A percentile compares a stretch with the other conserved stretches of the same genome.
phyloP scores from a whole-genome alignment of 1,140 invertebrate species.

The Trinorchestia longiramus region DNA sequence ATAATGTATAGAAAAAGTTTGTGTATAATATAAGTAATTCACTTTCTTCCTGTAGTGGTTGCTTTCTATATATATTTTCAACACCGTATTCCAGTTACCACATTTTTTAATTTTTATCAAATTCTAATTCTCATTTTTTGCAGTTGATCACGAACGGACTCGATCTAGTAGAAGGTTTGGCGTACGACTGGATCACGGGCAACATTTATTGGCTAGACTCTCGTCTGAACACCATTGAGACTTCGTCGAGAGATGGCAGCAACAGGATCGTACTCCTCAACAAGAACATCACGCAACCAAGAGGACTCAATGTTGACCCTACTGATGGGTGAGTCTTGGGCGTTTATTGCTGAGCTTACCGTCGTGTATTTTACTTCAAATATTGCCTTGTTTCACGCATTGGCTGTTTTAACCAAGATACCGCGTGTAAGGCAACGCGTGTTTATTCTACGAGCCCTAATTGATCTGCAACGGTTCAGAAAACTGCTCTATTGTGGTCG shows the following conservation, averaged over 20 bases:
- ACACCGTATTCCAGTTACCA: neutral
- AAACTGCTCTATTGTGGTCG: too few relatives aligned
- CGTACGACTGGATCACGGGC: conserved; percentile 95
- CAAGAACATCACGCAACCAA: conserved; percentile 93
- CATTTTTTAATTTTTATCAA: neutral
- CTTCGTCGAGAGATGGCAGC: conserved; percentile 86
- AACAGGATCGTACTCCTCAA: conserved; percentile 88
- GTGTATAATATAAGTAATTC: neutral
- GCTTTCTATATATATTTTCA: neutral
- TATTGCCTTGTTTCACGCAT: neutral
- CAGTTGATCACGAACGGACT: conserved; percentile 89
- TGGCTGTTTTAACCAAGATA: neutral
- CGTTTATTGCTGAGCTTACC: neutral
- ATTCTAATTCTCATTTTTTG: conserved; percentile 18
- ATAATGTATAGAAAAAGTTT: neutral
- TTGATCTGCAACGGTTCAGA: too few relatives aligned
- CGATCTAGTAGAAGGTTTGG: conserved; percentile 93
- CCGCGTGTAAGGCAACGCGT: too few relatives aligned
- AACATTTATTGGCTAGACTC: conserved; percentile 98
- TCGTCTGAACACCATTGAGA: conserved; percentile 92
- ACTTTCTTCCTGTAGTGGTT: neutral
- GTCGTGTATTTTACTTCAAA: neutral
- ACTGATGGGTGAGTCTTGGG: conserved; percentile 77
- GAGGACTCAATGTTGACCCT: conserved; percentile 94
- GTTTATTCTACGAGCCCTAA: too few relatives aligned